Percentiles rank a stretch among this genome's conserved stretches.
phyloP scores from a whole-genome alignment of 1,140 invertebrate species.

The Philopotamus ludificatus region DNA sequence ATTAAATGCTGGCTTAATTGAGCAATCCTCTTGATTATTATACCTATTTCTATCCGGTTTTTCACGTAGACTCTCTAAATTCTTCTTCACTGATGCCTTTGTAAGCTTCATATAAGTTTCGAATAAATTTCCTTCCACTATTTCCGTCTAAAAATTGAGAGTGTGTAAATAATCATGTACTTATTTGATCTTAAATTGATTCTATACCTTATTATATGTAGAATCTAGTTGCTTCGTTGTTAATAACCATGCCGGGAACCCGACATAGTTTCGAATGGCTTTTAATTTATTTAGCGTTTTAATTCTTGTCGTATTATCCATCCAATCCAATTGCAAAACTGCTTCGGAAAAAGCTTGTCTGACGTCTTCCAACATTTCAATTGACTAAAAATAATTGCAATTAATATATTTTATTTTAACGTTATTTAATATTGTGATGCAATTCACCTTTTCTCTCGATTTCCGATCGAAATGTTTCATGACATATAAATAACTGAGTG shows the following conservation, averaged over 20 bases:
- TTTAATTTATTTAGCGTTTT: constrained; percentile 63
- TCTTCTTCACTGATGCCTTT: constrained; percentile 59
- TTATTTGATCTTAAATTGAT: not conserved
- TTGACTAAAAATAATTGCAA: constrained; percentile 53
- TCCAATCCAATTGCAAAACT: constrained; percentile 71
- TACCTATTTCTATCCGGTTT: constrained; percentile 64
- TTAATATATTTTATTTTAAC: constrained; percentile 8
- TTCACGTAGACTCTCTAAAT: constrained; percentile 60
- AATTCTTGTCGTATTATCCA: constrained; percentile 68
- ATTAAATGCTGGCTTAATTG: no score
- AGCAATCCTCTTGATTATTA: no score
- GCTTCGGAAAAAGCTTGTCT: constrained; percentile 69
- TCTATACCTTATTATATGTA: constrained; percentile 59
- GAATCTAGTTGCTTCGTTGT: constrained; percentile 55
- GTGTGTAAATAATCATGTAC: not conserved
- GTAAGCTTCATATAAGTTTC: constrained; percentile 63
- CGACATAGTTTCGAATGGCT: constrained; percentile 69
- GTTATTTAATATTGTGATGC: not conserved
- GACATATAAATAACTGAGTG: constrained; percentile 75
- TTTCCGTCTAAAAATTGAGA: constrained; percentile 54
- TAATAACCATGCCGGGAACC: constrained; percentile 71
- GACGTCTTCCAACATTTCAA: constrained; percentile 76
- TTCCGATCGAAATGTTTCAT: constrained; percentile 67
- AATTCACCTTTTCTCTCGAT: constrained; percentile 64
- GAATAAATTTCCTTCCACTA: constrained; percentile 62